These are phyloP conservation scores for Drosophila nigritarsus DNA, from an alignment of 2,888 invertebrate species.

Conservation along the genomic window DNA sequence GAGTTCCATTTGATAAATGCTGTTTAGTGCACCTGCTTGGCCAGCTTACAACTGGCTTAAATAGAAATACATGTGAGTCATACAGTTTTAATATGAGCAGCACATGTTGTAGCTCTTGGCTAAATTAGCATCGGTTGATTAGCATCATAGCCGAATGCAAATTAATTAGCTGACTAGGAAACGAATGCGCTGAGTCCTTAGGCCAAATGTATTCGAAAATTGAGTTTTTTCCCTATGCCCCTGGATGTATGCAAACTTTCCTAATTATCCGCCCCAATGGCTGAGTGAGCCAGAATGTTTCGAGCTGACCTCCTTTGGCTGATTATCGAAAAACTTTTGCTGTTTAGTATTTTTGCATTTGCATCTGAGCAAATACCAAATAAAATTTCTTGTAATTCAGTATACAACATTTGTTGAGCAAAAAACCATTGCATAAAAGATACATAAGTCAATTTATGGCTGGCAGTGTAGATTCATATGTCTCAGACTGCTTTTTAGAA, in stretches of 20 bases:
- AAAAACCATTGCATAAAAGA: background rate
- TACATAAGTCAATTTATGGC: background rate
- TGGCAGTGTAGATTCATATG: background rate
- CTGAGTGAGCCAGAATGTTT: background rate
- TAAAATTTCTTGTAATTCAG: slow-evolving; percentile 2
- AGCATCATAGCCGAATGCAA: slow-evolving; percentile 6
- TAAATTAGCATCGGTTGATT: background rate
- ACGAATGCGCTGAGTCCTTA: background rate
- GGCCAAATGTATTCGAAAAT: background rate
- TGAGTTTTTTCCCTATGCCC: background rate
- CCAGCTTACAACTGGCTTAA: background rate
- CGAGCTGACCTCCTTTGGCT: background rate
- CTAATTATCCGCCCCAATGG: slow-evolving; percentile 42
- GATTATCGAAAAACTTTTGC: slow-evolving; percentile 10
- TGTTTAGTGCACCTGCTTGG: background rate
- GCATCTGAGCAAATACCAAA: background rate
- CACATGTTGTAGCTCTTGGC: background rate
- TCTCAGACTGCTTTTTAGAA: background rate
- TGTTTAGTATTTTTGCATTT: slow-evolving; percentile 20
- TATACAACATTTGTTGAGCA: background rate
- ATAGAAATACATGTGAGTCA: background rate
- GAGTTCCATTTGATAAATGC: background rate
- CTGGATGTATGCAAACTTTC: slow-evolving; percentile 35
- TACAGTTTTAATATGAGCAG: background rate
- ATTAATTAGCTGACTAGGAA: slow-evolving; percentile 8